These are phyloP conservation scores for Sylvilagus bachmani DNA, from an alignment of 2,113 vertebrate genomes.

Conservation along the genomic window DNA sequence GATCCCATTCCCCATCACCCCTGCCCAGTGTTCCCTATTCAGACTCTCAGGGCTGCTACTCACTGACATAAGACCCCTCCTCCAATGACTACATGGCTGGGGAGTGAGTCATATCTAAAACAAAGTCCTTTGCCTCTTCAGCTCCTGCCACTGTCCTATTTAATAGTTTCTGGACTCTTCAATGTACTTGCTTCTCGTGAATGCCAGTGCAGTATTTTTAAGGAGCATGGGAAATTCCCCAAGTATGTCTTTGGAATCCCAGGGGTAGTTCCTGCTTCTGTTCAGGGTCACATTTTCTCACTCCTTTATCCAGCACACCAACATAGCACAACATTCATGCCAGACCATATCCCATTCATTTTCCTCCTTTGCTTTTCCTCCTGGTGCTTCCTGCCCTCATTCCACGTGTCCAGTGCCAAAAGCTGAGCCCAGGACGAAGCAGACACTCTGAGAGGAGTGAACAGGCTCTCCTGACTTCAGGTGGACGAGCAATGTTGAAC, in stretches of 20 bases:
- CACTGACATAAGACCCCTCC: too few relatives aligned
- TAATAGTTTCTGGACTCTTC: background rate
- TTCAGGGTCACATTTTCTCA: background rate
- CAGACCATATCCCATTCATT: background rate
- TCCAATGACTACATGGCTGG: background rate
- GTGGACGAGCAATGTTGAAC: background rate
- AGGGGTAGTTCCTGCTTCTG: background rate
- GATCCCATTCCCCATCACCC: too few relatives aligned
- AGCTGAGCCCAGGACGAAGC: background rate
- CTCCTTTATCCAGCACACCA: background rate
- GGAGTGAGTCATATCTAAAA: background rate
- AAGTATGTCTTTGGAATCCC: background rate
- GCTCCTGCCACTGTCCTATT: background rate
- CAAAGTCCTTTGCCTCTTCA: background rate
- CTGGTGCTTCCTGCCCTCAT: background rate
- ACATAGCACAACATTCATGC: rapidly evolving
- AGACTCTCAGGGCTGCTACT: background rate
- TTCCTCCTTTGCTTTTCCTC: background rate
- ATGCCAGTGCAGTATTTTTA: background rate
- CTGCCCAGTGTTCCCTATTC: background rate
- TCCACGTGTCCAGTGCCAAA: background rate
- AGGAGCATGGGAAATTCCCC: background rate
- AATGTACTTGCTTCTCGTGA: background rate
- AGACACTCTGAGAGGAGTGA: background rate
- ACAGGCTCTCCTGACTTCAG: background rate